phyloP scores from a whole-genome alignment of 2,797 vertebrate genomes.

The Enteromius unitaeniatus region DNA sequence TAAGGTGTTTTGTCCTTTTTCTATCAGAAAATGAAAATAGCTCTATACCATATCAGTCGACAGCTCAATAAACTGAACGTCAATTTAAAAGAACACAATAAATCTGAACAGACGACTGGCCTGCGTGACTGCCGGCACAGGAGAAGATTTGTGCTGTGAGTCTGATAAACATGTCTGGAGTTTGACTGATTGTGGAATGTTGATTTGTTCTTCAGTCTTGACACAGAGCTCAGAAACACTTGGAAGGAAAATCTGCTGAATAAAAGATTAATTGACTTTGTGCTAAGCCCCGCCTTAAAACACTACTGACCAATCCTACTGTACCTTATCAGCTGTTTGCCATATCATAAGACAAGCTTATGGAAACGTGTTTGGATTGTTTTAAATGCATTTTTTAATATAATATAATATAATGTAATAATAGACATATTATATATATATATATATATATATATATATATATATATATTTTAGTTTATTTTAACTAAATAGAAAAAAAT shows the following conservation, averaged over 20 bases:
- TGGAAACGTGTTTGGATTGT: neutral
- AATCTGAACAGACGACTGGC: slow-evolving; percentile 13
- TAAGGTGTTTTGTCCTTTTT: neutral
- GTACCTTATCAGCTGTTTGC: neutral
- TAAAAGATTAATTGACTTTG: slow-evolving; percentile 15
- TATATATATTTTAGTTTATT: too few species aligned
- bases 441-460: too few species aligned
- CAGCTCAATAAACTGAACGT: slow-evolving; percentile 48
- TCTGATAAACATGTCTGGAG: slow-evolving; percentile 48
- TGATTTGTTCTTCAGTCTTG: slow-evolving; percentile 34
- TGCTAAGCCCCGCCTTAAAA: slow-evolving; percentile 20
- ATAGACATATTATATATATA: neutral
- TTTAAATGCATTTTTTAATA: neutral
- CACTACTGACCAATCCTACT: neutral
- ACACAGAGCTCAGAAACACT: slow-evolving; percentile 12
- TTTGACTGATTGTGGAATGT: slow-evolving; percentile 20
- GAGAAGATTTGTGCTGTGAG: slow-evolving; percentile 41
- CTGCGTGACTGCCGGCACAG: slow-evolving; percentile 20
- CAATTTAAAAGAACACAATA: slow-evolving; percentile 44
- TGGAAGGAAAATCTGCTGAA: neutral
- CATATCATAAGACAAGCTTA: neutral
- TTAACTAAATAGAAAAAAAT: too few species aligned
- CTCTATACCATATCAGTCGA: slow-evolving; percentile 35
- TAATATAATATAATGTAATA: neutral
- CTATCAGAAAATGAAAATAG: slow-evolving; percentile 16